Conservation (phyloP, 1,140 invertebrate genomes). For the Dreissena rostriformis region DNA sequence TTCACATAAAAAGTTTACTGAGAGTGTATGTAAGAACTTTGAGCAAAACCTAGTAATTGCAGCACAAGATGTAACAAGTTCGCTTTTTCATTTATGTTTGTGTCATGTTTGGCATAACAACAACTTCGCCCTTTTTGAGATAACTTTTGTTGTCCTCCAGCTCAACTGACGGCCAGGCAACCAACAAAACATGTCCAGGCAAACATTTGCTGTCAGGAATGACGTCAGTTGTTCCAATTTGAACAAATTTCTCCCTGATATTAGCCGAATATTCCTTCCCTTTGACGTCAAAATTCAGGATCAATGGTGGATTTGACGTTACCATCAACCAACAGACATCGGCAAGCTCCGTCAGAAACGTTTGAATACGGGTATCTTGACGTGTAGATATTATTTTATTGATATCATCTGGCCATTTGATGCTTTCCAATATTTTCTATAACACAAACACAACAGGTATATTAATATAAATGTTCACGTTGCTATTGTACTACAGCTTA, state of each 20-base stretch:
- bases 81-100: too few species aligned
- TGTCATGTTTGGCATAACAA: not conserved
- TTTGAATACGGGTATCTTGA: not conserved
- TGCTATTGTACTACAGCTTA: not conserved
- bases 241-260: not conserved
- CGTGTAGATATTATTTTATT: not conserved
- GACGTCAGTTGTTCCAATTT: not conserved
- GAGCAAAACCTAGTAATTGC: too few species aligned
- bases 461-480: not conserved
- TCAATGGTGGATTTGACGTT: not conserved
- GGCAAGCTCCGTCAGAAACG: not conserved
- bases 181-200: not conserved
- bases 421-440: not conserved
- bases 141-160: not conserved
- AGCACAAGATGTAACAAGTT: too few species aligned
- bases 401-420: not conserved
- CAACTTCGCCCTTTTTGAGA: conserved; percentile 4
- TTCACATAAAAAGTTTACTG: too few species aligned
- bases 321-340: conserved; percentile 1
- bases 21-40: too few species aligned
- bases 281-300: conserved; percentile 9
- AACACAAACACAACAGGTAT: not conserved
- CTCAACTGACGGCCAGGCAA: not conserved
- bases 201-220: not conserved
- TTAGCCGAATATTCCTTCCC: not conserved